Evolutionary conservation across 2,797 vertebrate species (phyloP).

Genomic region (Bryconaethiops microstoma): DNA sequence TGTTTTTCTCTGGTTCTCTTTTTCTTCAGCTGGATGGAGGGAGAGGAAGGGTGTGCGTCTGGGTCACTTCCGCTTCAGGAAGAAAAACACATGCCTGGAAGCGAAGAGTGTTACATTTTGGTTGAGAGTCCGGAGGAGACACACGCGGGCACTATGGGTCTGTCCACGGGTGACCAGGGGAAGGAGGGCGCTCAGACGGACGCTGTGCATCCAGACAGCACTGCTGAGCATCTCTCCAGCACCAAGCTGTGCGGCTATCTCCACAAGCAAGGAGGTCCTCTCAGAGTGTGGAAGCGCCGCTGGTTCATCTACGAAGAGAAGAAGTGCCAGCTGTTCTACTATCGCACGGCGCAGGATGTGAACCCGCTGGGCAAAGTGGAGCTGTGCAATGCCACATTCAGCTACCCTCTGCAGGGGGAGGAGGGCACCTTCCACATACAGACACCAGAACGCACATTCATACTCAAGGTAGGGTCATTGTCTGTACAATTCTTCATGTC

Average conservation of each 20-base stretch:
- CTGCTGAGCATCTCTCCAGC: constrained; percentile 9
- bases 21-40: constrained; percentile 62
- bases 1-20: constrained; percentile 21
- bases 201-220: constrained; percentile 19
- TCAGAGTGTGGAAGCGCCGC: constrained; percentile 90
- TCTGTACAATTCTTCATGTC: no score
- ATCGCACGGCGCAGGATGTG: constrained; percentile 86
- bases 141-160: constrained; percentile 35
- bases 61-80: constrained; percentile 57
- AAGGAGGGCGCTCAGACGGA: neutral
- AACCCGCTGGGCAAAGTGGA: constrained; percentile 85
- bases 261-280: constrained; percentile 87
- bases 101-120: constrained; percentile 39
- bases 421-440: constrained; percentile 88
- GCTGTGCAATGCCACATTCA: constrained; percentile 81
- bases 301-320: constrained; percentile 91
- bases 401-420: constrained; percentile 82
- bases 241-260: constrained; percentile 90
- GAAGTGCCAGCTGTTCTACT: constrained; percentile 88
- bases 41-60: constrained; percentile 49
- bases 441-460: constrained; percentile 83
- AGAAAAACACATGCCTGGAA: constrained; percentile 3
- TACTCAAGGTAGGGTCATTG: constrained; percentile 83
- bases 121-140: constrained; percentile 24
- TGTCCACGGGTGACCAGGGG: constrained; percentile 15